These are phyloP conservation scores for Loxodonta africana DNA, from an alignment of 2,113 vertebrate species.

Conservation along the genomic window DNA sequence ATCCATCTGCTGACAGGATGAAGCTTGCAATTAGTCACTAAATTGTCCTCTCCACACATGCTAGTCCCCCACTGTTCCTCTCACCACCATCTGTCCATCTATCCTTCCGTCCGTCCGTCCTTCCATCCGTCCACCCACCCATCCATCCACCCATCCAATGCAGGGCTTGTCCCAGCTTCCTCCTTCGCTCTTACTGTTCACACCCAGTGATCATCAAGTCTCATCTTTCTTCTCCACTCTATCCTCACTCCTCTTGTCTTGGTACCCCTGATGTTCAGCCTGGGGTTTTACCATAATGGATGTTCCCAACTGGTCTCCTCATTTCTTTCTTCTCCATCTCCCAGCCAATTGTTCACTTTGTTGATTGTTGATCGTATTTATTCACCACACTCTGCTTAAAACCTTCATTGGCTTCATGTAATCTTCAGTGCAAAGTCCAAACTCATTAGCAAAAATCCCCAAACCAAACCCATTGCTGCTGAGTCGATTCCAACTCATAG, in stretches of 20 bases:
- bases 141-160: too few relatives aligned
- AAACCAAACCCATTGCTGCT: too few relatives aligned
- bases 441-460: background rate
- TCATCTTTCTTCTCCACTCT: background rate
- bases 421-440: background rate
- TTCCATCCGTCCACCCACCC: too few relatives aligned
- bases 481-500: too few relatives aligned
- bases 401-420: background rate
- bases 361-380: background rate
- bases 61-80: background rate
- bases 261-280: background rate
- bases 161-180: background rate
- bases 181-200: background rate
- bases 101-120: too few relatives aligned
- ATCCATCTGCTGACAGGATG: background rate
- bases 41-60: background rate
- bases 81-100: background rate
- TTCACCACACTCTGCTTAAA: background rate
- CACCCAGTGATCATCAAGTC: too few relatives aligned
- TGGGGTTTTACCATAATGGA: background rate
- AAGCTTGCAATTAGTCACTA: background rate
- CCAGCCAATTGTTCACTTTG: background rate
- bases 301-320: background rate
- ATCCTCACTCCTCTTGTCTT: background rate
- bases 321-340: background rate